These are phyloP conservation scores for Cantharis rustica DNA, from an alignment of 2,888 invertebrate species.

Conservation along the genomic window DNA sequence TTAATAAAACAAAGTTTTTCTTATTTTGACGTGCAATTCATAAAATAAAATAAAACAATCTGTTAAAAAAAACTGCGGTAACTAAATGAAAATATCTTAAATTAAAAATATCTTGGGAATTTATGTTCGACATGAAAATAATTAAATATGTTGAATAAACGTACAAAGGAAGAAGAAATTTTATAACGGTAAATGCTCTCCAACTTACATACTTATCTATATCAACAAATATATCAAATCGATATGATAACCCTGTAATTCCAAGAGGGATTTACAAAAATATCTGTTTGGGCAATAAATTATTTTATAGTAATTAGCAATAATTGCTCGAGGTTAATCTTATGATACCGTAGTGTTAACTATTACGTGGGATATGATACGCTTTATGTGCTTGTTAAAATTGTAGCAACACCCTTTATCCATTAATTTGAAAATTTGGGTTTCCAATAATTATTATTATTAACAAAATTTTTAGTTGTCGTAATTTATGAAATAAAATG, in stretches of 20 bases:
- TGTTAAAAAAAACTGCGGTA: neutral
- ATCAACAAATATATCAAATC: neutral
- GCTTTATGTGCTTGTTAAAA: neutral
- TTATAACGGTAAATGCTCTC: neutral
- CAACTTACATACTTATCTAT: neutral
- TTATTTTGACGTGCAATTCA: neutral
- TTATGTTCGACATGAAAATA: neutral
- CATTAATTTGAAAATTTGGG: neutral
- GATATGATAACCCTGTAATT: neutral
- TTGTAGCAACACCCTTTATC: neutral
- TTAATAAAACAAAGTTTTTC: slow-evolving; percentile 4
- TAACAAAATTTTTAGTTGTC: neutral
- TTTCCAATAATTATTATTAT: neutral
- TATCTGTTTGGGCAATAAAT: neutral
- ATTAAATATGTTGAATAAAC: neutral
- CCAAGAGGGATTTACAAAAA: neutral
- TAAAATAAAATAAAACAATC: neutral
- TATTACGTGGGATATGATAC: neutral
- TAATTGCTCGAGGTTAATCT: neutral
- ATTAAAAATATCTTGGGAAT: neutral
- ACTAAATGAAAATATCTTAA: neutral
- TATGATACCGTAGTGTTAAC: neutral
- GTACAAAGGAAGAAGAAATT: neutral
- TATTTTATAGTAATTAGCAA: neutral
- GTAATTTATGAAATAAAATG: no score